Evolutionary conservation across 1,140 invertebrate genomes (phyloP).

Genomic region (Diachasma alloeum): DNA sequence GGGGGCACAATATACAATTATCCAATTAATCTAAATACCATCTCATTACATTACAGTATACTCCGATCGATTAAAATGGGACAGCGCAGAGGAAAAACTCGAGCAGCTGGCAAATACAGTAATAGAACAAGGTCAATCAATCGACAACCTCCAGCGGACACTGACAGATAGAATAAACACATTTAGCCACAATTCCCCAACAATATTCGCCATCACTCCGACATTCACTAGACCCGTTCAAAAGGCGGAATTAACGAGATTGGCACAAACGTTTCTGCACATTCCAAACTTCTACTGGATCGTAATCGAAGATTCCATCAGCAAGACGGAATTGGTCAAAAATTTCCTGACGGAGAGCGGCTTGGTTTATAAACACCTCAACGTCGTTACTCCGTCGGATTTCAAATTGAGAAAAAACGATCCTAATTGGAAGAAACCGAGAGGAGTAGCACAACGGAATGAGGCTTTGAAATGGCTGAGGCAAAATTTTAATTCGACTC

Average conservation of each 20-base stretch:
- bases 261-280: slow-evolving; percentile 89
- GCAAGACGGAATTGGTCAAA: slow-evolving; percentile 80
- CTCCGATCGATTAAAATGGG: slow-evolving; percentile 38
- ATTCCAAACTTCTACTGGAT: slow-evolving; percentile 96
- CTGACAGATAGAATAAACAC: slow-evolving; percentile 21
- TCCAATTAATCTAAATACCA: background rate
- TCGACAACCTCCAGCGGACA: slow-evolving; percentile 9
- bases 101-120: slow-evolving; percentile 25
- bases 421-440: slow-evolving; percentile 88
- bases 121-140: slow-evolving; percentile 26
- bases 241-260: slow-evolving; percentile 92
- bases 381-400: slow-evolving; percentile 67
- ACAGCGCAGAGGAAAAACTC: slow-evolving; percentile 18
- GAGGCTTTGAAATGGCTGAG: slow-evolving; percentile 87
- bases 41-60: slow-evolving; percentile 42
- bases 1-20: too few relatives aligned
- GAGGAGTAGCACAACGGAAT: slow-evolving; percentile 96
- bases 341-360: slow-evolving; percentile 80
- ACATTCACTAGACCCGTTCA: slow-evolving; percentile 90
- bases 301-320: slow-evolving; percentile 86
- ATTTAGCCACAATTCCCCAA: slow-evolving; percentile 42
- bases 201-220: slow-evolving; percentile 91
- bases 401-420: slow-evolving; percentile 76
- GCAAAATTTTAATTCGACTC: slow-evolving; percentile 67
- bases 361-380: slow-evolving; percentile 81